Evolutionary conservation across 2,888 invertebrate genomes (phyloP).

Genomic region (Acheta domesticus): DNA sequence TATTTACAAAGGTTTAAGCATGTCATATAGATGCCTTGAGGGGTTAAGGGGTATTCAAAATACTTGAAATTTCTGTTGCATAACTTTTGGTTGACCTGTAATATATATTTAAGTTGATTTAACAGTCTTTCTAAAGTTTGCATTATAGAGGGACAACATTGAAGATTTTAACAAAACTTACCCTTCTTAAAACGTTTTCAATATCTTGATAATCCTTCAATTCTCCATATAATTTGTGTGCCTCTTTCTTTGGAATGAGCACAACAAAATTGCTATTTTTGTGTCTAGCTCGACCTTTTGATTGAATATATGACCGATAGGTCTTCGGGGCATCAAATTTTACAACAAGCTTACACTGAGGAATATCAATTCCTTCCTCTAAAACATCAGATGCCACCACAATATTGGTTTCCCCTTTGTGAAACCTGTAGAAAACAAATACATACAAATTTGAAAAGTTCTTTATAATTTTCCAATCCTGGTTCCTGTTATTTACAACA

Average conservation of each 20-base stretch:
- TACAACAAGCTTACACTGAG: constrained; percentile 74
- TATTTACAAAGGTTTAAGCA: too few species aligned
- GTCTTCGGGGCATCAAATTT: constrained; percentile 68
- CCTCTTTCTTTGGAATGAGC: constrained; percentile 49
- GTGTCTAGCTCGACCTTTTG: constrained; percentile 64
- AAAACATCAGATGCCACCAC: constrained; percentile 74
- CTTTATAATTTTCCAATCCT: background rate
- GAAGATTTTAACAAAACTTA: constrained; percentile 40
- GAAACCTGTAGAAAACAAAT: constrained; percentile 50
- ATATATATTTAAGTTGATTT: too few species aligned
- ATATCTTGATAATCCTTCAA: constrained; percentile 23
- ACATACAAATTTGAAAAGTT: constrained; percentile 18
- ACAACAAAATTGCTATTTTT: constrained; percentile 59
- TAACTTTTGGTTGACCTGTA: too few species aligned
- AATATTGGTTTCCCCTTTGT: constrained; percentile 59
- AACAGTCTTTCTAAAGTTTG: too few species aligned
- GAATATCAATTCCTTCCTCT: constrained; percentile 88
- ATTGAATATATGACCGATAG: constrained; percentile 82
- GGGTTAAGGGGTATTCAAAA: too few species aligned
- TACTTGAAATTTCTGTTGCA: too few species aligned
- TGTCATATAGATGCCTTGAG: too few species aligned
- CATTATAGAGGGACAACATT: too few species aligned
- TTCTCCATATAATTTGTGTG: constrained; percentile 38
- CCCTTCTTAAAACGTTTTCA: constrained; percentile 30
- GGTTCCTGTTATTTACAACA: background rate